These are phyloP conservation scores for Apotomis capreana DNA, from an alignment of 2,888 invertebrate genomes.

Conservation along the genomic window DNA sequence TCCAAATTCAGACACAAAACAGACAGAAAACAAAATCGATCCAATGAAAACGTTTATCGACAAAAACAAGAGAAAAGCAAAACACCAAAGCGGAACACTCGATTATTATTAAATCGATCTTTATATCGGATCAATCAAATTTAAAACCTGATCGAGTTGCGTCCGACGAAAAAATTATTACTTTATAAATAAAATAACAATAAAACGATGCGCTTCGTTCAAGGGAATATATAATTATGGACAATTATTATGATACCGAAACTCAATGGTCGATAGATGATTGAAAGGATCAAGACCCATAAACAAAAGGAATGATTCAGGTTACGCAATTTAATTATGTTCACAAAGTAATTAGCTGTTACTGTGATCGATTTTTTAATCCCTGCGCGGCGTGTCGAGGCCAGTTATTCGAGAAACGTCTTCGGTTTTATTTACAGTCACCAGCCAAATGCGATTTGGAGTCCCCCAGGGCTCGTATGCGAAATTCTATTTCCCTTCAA, in stretches of 20 bases:
- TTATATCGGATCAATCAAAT: conserved; percentile 83
- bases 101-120: conserved; percentile 80
- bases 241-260: conserved; percentile 83
- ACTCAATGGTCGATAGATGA: conserved; percentile 82
- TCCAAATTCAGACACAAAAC: conserved; percentile 61
- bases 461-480: conserved; percentile 64
- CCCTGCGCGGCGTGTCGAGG: conserved; percentile 45
- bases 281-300: conserved; percentile 82
- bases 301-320: conserved; percentile 81
- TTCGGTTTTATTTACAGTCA: conserved; percentile 58
- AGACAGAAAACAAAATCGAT: conserved; percentile 63
- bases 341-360: conserved; percentile 75
- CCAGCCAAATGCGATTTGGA: conserved; percentile 67
- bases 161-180: conserved; percentile 80
- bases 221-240: conserved; percentile 83
- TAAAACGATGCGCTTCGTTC: conserved; percentile 79
- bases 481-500: conserved; percentile 81
- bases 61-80: conserved; percentile 71
- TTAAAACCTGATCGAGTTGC: conserved; percentile 80
- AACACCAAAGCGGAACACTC: conserved; percentile 72
- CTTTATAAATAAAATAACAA: conserved; percentile 84
- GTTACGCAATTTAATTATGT: conserved; percentile 77
- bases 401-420: conserved; percentile 49
- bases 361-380: conserved; percentile 63
- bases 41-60: conserved; percentile 73